These are phyloP conservation scores for Dilophus febrilis DNA, from an alignment of 2,888 invertebrate genomes.

Conservation along the genomic window DNA sequence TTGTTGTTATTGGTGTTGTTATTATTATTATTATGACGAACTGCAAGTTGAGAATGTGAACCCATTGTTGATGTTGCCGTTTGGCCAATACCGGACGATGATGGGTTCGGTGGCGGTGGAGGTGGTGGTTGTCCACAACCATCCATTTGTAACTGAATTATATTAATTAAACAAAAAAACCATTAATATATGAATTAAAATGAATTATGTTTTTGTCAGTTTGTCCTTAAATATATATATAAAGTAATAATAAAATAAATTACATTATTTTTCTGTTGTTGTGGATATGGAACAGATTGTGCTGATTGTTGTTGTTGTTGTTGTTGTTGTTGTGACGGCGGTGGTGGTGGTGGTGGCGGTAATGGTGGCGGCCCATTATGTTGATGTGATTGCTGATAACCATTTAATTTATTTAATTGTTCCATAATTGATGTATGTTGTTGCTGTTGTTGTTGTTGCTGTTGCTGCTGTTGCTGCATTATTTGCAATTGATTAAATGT, in stretches of 20 bases:
- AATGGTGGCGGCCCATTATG: not conserved
- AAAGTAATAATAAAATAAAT: no score
- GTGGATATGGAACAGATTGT: constrained; percentile 2
- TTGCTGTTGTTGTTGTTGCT: constrained; percentile 7
- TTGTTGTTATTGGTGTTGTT: not conserved
- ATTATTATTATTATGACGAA: not conserved
- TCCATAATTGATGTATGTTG: constrained; percentile 4
- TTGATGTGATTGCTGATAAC: not conserved
- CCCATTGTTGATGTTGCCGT: no score
- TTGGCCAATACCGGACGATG: no score
- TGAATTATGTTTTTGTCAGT: no score
- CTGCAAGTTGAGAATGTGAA: no score
- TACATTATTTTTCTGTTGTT: not conserved
- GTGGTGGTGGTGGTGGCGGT: not conserved
- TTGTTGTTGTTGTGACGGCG: not conserved
- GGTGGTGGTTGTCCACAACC: no score
- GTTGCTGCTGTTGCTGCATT: not conserved
- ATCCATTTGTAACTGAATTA: no score
- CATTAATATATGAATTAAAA: no score
- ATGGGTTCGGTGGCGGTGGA: no score
- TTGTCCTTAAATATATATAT: no score
- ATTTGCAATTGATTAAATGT: constrained; percentile 3
- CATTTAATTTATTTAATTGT: not conserved
- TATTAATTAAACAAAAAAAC: no score
- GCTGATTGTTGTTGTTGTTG: not conserved